Conservation (phyloP, 2,888 invertebrate genomes). For the Fragum fragum region DNA sequence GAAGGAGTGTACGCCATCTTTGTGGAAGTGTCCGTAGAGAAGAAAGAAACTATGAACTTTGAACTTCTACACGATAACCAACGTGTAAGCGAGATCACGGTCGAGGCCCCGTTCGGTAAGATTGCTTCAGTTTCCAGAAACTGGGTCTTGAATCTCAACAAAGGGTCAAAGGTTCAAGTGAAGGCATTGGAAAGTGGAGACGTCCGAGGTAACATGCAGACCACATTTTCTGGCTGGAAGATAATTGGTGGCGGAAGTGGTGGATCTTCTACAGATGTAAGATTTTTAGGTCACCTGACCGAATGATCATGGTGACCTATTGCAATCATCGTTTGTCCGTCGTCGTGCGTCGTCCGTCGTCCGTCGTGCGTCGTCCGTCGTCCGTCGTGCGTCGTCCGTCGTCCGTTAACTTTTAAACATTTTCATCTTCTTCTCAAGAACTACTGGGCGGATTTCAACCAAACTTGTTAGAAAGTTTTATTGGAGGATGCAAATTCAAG, state of each 20-base stretch:
- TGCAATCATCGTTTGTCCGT: too few species aligned
- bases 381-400: too few species aligned
- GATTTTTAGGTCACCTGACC: too few species aligned
- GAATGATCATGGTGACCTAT: too few species aligned
- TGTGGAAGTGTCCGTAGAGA: constrained; percentile 1
- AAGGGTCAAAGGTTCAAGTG: constrained; percentile 14
- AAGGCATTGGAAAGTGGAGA: background rate
- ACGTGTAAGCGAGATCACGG: background rate
- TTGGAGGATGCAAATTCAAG: too few species aligned
- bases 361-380: too few species aligned
- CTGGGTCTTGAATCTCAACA: background rate
- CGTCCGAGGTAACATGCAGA: constrained; percentile 9
- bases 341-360: too few species aligned
- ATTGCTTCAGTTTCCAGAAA: background rate
- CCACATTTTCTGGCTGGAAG: constrained; percentile 15
- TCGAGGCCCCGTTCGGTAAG: background rate
- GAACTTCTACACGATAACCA: background rate
- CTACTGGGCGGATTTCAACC: too few species aligned
- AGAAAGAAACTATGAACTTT: background rate
- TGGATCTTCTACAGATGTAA: background rate
- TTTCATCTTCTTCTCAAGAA: too few species aligned
- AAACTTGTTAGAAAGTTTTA: too few species aligned
- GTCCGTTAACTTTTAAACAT: too few species aligned
- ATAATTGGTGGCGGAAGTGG: background rate
- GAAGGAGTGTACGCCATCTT: constrained; percentile 5